Evolutionary conservation across 2,797 vertebrate species (phyloP).

Genomic region (Lophura swinhoii): DNA sequence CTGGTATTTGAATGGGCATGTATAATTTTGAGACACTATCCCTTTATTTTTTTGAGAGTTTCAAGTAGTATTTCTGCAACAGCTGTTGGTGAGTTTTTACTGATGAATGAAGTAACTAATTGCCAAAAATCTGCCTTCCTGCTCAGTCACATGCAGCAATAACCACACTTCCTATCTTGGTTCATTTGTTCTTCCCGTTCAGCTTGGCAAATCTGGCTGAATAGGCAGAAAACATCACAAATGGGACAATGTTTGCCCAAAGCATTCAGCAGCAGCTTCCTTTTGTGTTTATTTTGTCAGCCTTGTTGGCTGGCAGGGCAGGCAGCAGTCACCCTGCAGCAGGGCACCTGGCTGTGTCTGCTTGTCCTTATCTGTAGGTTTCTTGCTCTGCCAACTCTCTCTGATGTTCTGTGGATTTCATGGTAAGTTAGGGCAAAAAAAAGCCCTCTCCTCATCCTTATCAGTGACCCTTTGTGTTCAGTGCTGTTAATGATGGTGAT

Average conservation of each 20-base stretch:
- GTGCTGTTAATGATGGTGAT: background rate
- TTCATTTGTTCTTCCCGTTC: background rate
- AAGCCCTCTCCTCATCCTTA: background rate
- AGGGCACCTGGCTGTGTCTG: background rate
- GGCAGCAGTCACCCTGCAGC: background rate
- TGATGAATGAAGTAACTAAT: background rate
- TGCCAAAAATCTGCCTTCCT: background rate
- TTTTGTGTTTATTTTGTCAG: background rate
- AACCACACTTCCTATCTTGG: background rate
- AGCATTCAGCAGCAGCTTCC: background rate
- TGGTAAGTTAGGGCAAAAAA: background rate
- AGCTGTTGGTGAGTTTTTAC: background rate
- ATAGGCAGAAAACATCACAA: background rate
- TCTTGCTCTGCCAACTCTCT: background rate
- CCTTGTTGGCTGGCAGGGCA: background rate
- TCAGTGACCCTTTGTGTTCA: background rate
- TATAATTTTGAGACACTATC: background rate
- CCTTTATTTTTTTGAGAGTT: background rate
- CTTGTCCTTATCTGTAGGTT: background rate
- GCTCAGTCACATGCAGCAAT: background rate
- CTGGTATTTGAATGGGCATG: background rate
- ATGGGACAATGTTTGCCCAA: background rate
- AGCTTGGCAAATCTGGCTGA: background rate
- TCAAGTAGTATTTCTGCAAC: background rate
- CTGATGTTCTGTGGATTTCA: background rate